Conservation (phyloP, 2,797 vertebrate species). For the Arctocebus calabarensis region DNA sequence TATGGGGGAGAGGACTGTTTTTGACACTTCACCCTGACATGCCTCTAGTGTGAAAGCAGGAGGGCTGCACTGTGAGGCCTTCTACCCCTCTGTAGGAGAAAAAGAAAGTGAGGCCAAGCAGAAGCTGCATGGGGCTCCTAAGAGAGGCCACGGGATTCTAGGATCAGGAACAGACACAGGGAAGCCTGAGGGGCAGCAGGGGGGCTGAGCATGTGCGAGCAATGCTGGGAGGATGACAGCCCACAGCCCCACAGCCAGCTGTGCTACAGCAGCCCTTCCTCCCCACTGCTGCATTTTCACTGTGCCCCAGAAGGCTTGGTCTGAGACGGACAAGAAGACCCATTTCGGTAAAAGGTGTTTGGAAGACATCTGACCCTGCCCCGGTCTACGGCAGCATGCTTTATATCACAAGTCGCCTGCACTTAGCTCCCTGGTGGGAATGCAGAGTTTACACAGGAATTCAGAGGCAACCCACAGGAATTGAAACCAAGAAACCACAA, state of each 20-base stretch:
- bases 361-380: neutral
- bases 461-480: neutral
- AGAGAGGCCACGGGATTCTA: accelerated
- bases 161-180: neutral
- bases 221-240: neutral
- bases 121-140: neutral
- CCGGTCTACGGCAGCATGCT: neutral
- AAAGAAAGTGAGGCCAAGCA: neutral
- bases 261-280: neutral
- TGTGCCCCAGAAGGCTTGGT: neutral
- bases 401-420: neutral
- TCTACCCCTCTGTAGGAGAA: neutral
- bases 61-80: neutral
- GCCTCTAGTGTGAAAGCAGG: neutral
- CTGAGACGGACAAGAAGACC: neutral
- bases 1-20: no score
- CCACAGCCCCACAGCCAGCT: neutral
- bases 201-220: neutral
- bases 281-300: no score
- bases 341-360: neutral
- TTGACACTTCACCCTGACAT: neutral
- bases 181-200: accelerated
- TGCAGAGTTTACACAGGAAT: neutral
- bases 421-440: neutral
- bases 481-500: neutral